Base-by-base conservation (phyloP, 2,113 vertebrate species). In the Choloepus hoffmanni region DNA sequence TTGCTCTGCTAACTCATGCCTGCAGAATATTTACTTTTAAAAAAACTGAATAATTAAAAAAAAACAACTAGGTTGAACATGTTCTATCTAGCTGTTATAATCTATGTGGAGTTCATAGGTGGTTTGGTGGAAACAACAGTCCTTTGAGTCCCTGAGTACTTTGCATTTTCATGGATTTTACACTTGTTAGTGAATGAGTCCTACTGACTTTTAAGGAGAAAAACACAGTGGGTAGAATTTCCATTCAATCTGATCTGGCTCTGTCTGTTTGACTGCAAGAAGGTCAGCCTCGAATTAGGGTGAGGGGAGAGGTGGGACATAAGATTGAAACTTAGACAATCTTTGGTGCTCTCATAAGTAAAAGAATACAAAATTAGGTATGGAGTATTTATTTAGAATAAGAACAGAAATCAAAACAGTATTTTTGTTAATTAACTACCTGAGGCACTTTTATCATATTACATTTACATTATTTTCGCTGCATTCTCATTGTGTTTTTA, bases 21-120 rank as follows among this genome's bases (percentile, higher is more conserved):
- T 89, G 50, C 10, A 30, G 89, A 79, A 89, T 92, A 83, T 92
- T 97, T 89, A 68, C 40, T 36, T 92, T 90, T 82, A 85, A 88
- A 84, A 94, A 92, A 81, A 26, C 5, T 11, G 50, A 92, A 90
- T 45, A 72, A n/a, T 93, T 53, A n/a, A 85, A 48, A 89, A 89
- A 26, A 43, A 88, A 50, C 21, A 65, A 8, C 65, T 43, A 72
- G 67, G 78, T 45, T 5, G 58, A 58, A 11, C 84, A 30, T 73
- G 84, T 83, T 85, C 86, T 28, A 28, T 90, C 90, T 76, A 90
- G 70, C 79, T 95, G 53, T 67, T 62, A 26, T 6, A 36, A 60
- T 68, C 21, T 55, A 73, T 93, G 76, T 18, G 43, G 11, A 55
- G 26, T 82, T 90, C 24, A 77, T 6, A 26, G 50, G n/a, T 18